Conservation (phyloP, 1,140 invertebrate genomes). For the Goniozus legneri region DNA sequence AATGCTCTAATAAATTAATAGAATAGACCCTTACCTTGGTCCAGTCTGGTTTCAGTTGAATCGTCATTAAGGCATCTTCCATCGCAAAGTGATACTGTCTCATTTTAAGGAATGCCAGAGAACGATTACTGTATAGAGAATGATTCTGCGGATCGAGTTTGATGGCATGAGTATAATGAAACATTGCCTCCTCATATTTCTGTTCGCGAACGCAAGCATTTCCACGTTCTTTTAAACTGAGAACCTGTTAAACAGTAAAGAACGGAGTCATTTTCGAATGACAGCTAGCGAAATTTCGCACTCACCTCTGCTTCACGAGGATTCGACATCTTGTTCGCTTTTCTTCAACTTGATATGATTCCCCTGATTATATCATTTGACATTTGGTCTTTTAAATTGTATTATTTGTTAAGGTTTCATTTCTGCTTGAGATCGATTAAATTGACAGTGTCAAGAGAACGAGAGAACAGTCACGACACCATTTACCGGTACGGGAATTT, state of each 20-base stretch:
- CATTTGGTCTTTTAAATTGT: too few species aligned
- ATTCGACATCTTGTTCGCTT: conserved; percentile 29
- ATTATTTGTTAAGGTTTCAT: too few species aligned
- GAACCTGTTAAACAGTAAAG: conserved; percentile 40
- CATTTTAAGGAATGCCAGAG: conserved; percentile 73
- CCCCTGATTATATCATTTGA: too few species aligned
- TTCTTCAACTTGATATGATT: too few species aligned
- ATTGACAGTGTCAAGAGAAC: too few species aligned
- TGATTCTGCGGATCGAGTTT: conserved; percentile 71
- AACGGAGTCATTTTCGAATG: neutral
- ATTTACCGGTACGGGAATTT: too few species aligned
- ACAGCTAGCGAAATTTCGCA: neutral
- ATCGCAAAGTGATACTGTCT: conserved; percentile 74
- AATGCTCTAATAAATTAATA: neutral
- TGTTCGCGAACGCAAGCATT: conserved; percentile 72
- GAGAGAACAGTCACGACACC: too few species aligned
- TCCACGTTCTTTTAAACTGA: conserved; percentile 67
- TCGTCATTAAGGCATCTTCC: conserved; percentile 74
- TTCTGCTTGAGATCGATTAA: too few species aligned
- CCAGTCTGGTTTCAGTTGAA: conserved; percentile 73
- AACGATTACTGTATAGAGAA: conserved; percentile 75
- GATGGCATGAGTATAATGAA: conserved; percentile 79
- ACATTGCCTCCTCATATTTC: conserved; percentile 71
- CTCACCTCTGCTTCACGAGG: conserved; percentile 27
- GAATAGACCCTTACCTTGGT: conserved; percentile 63